These are phyloP conservation scores for Polymixis lichenea DNA, from an alignment of 2,888 invertebrate genomes.

Conservation along the genomic window DNA sequence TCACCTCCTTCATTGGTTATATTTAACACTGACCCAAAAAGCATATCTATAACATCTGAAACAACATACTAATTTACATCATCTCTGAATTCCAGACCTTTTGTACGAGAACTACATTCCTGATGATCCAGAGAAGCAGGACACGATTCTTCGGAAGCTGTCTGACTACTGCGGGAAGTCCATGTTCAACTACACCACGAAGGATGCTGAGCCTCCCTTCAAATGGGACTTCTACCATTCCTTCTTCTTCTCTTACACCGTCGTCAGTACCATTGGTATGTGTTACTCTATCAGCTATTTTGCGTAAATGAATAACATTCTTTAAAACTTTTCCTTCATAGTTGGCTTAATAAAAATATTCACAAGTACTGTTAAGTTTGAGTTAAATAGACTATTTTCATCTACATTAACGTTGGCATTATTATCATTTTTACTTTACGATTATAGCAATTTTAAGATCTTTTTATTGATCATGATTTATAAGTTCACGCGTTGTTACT, in stretches of 20 bases:
- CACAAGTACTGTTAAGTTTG: neutral
- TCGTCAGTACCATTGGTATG: constrained; percentile 97
- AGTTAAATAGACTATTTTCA: neutral
- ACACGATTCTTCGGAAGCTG: constrained; percentile 91
- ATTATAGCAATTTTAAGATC: neutral
- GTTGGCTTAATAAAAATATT: neutral
- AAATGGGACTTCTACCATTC: constrained; percentile 98
- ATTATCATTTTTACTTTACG: neutral
- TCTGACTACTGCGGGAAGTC: constrained; percentile 94
- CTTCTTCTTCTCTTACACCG: constrained; percentile 97
- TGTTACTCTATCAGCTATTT: neutral
- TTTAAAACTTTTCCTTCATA: neutral
- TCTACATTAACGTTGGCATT: neutral
- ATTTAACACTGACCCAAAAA: neutral
- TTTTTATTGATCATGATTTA: neutral
- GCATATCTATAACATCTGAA: neutral
- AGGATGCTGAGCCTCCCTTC: constrained; percentile 90
- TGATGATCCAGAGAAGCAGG: constrained; percentile 88
- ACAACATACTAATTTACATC: neutral
- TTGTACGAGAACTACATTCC: constrained; percentile 91
- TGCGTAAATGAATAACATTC: neutral
- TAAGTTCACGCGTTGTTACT: too few relatives aligned
- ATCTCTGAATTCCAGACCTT: constrained; percentile 88
- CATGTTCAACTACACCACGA: constrained; percentile 92
- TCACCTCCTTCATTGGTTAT: neutral